Conservation (phyloP, 1,140 invertebrate species). For the Eriocheir sinensis region DNA sequence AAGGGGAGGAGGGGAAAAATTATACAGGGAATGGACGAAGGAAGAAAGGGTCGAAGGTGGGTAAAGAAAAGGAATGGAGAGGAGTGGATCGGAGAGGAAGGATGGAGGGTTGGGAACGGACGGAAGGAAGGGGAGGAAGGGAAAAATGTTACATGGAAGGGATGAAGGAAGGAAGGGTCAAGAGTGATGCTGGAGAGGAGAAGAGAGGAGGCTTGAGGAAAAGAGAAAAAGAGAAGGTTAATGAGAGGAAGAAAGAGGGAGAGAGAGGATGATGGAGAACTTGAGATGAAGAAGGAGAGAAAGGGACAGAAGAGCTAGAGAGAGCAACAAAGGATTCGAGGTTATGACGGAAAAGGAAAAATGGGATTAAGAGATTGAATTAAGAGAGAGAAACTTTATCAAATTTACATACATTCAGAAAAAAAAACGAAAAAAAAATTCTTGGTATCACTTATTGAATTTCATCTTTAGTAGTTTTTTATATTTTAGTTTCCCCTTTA, state of each 20-base stretch:
- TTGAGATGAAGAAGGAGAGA: too few relatives aligned
- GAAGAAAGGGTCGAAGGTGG: not conserved
- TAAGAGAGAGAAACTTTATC: too few relatives aligned
- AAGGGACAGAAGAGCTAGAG: not conserved
- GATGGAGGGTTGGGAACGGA: not conserved
- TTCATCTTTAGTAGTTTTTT: too few relatives aligned
- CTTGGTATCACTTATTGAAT: too few relatives aligned
- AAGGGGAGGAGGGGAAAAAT: not conserved
- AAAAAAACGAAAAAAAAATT: too few relatives aligned
- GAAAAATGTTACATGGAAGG: not conserved
- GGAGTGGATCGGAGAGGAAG: not conserved
- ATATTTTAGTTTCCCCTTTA: too few relatives aligned
- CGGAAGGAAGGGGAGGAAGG: not conserved
- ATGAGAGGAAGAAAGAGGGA: conserved; percentile 28
- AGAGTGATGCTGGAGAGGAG: not conserved
- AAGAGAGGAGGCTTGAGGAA: conserved; percentile 31
- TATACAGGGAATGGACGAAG: not conserved
- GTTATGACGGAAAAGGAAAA: too few relatives aligned
- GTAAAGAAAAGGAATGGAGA: not conserved
- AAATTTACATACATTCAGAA: too few relatives aligned
- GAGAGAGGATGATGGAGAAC: not conserved
- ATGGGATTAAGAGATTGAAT: too few relatives aligned
- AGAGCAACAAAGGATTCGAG: not conserved
- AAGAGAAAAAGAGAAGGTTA: conserved; percentile 38
- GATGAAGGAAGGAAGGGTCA: not conserved